Evolutionary conservation across 2,797 vertebrate species (phyloP), one percentile per base, ranked within the genome.

Genomic region (Poeciliopsis presidionis): DNA sequence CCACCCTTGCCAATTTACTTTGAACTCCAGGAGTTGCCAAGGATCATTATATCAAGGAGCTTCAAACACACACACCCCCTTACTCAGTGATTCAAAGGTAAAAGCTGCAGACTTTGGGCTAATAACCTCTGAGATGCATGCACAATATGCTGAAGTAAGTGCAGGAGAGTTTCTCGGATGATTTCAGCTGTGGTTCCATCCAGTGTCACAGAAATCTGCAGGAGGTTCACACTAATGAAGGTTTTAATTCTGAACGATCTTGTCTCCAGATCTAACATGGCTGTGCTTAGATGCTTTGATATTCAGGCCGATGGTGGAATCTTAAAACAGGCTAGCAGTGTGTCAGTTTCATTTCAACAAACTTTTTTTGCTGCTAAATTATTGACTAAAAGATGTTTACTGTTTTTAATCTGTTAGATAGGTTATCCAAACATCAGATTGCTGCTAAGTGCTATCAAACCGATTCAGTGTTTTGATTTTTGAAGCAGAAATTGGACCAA

Each of bases 1-100:
- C 13, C 51, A 91, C 91, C 86, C 91, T 84, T 89, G 91, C 90
- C 94, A 95, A 95, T 95, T 96, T 95, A 95, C 95, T 94, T 95
- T 95, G 92, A 95, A 95, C 94, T 95, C 91, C 92, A 85, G 55
- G 88, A 93, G 93, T 95, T 94, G 93, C 93, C 93, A 92, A 91
- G 92, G 90, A 95, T 95, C 95, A 95, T 95, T 95, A 94, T 93
- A 93, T 94, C 93, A 91, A 94, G 92, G 90, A 93, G 91, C 93
- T 94, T 95, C 94, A 95, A 95, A 95, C 92, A 91, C 89, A 91
- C 89, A 87, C 93, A 82, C 84, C 83, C 67, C 92, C 86, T 94
- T 93, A 93, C 90, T 94, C 94, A 94, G 95, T 92, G 91, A 95
- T 96, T 94, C 92, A 94, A 91, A 94, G 92, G 91, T 90, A 94